phyloP scores from a whole-genome alignment of 2,797 vertebrate genomes.

The Rhabdophis nuchalis region DNA sequence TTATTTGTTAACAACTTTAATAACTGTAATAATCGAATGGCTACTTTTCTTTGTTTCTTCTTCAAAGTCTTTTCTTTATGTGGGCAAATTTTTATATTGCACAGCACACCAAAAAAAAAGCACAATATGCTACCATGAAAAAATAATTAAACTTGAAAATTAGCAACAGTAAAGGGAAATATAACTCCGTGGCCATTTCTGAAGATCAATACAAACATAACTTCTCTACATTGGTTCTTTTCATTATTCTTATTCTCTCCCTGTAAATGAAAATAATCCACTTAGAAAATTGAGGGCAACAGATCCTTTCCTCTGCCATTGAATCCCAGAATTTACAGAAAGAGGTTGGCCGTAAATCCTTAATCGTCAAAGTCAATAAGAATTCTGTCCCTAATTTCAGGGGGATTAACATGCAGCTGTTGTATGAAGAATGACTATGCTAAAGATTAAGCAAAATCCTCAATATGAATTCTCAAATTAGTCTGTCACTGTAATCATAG shows the following conservation, averaged over 20 bases:
- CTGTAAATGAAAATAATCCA: neutral
- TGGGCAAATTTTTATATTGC: neutral
- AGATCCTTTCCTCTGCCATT: neutral
- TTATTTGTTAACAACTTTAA: conserved; percentile 13
- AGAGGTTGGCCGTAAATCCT: neutral
- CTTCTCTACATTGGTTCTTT: neutral
- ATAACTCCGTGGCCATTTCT: neutral
- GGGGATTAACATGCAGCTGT: neutral
- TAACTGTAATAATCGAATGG: neutral
- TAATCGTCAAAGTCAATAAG: neutral
- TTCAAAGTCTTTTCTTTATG: neutral
- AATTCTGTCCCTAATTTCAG: neutral
- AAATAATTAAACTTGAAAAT: neutral
- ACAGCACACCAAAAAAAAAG: neutral
- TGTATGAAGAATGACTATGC: neutral
- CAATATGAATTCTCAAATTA: neutral
- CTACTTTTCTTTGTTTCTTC: neutral
- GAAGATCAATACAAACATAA: neutral
- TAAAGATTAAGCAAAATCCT: neutral
- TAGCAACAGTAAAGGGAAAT: neutral
- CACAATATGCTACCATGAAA: conserved; percentile 10
- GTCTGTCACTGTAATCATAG: neutral
- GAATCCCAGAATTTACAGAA: neutral
- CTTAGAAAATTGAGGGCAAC: neutral
- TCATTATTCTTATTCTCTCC: neutral